Conservation (phyloP, 2,888 invertebrate species). For the Hyposoter dolosus region DNA sequence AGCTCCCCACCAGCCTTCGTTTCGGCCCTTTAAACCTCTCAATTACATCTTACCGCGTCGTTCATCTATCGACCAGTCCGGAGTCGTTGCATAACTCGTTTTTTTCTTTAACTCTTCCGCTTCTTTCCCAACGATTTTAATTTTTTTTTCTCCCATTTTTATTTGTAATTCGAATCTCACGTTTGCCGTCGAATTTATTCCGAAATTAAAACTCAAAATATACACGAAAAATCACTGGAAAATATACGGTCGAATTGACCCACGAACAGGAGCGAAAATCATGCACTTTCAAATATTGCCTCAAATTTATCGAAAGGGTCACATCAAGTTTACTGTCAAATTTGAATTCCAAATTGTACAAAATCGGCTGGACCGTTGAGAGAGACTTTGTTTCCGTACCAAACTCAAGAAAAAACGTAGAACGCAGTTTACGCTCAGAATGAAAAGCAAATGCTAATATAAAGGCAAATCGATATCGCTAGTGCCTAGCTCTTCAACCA, state of each 20-base stretch:
- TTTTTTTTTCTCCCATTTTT: background rate
- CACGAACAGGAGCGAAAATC: background rate
- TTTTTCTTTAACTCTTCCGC: background rate
- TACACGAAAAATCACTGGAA: background rate
- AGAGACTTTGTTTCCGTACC: background rate
- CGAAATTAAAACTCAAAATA: background rate
- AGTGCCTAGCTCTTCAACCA: background rate
- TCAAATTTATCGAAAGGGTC: background rate
- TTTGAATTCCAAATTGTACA: background rate
- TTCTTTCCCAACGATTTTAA: background rate
- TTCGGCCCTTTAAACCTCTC: conserved; percentile 31
- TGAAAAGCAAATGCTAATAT: background rate
- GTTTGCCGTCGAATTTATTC: background rate
- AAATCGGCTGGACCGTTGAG: background rate
- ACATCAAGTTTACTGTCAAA: background rate
- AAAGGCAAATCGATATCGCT: background rate
- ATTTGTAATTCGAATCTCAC: background rate
- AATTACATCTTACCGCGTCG: conserved; percentile 22
- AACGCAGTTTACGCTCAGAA: background rate
- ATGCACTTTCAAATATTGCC: background rate
- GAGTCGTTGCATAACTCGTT: background rate
- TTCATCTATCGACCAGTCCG: background rate
- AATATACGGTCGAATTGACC: background rate
- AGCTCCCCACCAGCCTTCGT: background rate
- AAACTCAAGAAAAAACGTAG: background rate